Base-by-base conservation (phyloP, 2,888 invertebrate species). In the Pimpla rufipes region DNA sequence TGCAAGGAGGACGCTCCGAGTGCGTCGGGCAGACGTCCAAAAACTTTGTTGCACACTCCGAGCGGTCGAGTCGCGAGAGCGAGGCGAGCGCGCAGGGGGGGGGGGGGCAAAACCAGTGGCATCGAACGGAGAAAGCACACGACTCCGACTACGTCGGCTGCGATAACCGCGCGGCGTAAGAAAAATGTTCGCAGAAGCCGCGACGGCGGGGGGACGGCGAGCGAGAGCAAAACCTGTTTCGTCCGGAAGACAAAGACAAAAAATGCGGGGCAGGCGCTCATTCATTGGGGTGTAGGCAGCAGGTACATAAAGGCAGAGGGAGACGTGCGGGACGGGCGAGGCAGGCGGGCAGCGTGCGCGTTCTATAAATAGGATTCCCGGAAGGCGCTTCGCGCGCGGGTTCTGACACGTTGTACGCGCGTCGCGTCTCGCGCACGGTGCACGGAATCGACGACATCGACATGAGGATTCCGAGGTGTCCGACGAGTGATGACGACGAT, bases 351-450 rank as follows among this genome's bases (percentile, higher is more conserved):
- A 62, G 37, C 78, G 37, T 68, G 68, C 67, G 77, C 62, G n/a
- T 52, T 79, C 88, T 92, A 91, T 91, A 92, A 92, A 92, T 92
- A 92, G 89, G 88, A 86, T 90, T 91, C 90, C 89, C 89, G 89
- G 91, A 92, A 91, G 89, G 86, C 88, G 87, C 87, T 57, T 57
- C 42, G 16, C 37, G 47, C 62, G 64, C n/a, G n/a, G n/a, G 73
- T 74, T 73, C 71, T 76, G 50, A 76, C 45, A 45, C 66, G 23
- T 45, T 42, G 18, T 45, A 66, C 23, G n/a, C 52, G 66, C 50
- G n/a, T n/a, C n/a, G n/a, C n/a, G n/a, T n/a, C n/a, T n/a, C n/a
- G n/a, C n/a, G n/a, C n/a, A n/a, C n/a, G n/a, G n/a, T 35, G 42
- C 1, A 21, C 57, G 37, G 55, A 52, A 21, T 75, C 29, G 75